Percentiles rank a stretch among this genome's conserved stretches.
Conservation (phyloP, 2,113 vertebrate genomes). For the Cygnus atratus region DNA sequence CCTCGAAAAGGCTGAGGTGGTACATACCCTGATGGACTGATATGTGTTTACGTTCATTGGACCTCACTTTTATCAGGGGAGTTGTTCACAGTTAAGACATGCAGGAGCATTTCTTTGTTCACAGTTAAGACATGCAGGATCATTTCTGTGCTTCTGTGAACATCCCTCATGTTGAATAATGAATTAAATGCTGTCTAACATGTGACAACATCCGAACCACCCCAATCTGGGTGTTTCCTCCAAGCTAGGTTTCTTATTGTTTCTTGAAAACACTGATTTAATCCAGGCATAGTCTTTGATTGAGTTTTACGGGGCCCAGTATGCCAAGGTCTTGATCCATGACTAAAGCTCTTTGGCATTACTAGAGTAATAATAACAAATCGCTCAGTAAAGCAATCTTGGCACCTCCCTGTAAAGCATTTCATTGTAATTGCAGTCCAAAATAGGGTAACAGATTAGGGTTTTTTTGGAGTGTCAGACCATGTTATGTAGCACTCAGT, state of each 20-base stretch:
- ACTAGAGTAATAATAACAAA: not conserved
- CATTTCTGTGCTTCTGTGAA: not conserved
- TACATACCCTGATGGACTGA: not conserved
- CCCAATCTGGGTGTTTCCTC: not conserved
- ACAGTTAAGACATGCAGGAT: not conserved
- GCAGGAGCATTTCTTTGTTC: not conserved
- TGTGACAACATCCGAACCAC: not conserved
- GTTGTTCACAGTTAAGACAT: not conserved
- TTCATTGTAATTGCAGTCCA: not conserved
- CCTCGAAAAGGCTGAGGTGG: not conserved
- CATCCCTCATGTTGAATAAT: not conserved
- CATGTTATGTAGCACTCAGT: not conserved
- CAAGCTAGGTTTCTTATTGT: not conserved
- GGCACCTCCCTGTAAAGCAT: not conserved
- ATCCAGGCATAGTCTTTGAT: not conserved
- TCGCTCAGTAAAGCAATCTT: not conserved
- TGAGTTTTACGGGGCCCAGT: not conserved
- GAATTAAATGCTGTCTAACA: not conserved
- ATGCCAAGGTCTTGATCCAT: not conserved
- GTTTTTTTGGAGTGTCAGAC: not conserved
- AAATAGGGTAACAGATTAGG: not conserved
- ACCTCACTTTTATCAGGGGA: not conserved
- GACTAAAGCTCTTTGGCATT: not conserved
- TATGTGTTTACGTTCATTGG: not conserved
- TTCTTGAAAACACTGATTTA: not conserved